Percentiles rank a stretch among this genome's conserved stretches.
These are phyloP conservation scores for Malurus alboscapulatus DNA, from an alignment of 2,113 vertebrate genomes.

Conservation along the genomic window DNA sequence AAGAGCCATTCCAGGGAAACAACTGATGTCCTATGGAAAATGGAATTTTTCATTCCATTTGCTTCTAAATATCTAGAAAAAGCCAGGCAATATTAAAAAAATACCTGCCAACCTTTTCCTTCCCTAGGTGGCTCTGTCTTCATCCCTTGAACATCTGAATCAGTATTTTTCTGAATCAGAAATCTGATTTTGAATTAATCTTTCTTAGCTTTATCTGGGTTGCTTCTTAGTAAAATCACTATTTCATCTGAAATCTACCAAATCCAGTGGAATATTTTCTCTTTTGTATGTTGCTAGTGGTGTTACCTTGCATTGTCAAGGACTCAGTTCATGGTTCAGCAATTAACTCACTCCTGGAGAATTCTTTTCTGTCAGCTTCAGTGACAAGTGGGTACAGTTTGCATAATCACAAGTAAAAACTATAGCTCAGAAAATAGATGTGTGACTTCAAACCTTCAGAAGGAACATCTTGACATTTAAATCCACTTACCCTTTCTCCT, in stretches of 20 bases:
- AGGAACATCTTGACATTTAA: slow-evolving; percentile 83
- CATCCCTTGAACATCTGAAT: neutral
- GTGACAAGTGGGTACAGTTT: slow-evolving; percentile 61
- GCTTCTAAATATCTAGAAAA: neutral
- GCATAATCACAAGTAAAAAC: slow-evolving; percentile 64
- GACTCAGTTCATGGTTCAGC: neutral
- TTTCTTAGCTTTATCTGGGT: neutral
- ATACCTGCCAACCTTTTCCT: neutral
- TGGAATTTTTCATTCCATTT: neutral
- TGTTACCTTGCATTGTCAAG: neutral
- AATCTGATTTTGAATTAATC: neutral
- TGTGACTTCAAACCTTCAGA: slow-evolving; percentile 62
- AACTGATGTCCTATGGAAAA: neutral
- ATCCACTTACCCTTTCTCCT: slow-evolving; percentile 81
- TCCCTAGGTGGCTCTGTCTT: neutral
- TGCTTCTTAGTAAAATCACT: neutral
- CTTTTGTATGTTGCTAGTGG: neutral
- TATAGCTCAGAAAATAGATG: slow-evolving; percentile 69
- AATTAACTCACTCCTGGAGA: slow-evolving; percentile 28
- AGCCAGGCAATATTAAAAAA: neutral
- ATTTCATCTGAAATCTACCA: neutral
- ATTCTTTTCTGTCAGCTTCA: slow-evolving; percentile 23
- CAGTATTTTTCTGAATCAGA: neutral
- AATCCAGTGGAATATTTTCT: neutral
- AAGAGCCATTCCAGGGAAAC: neutral